Evolutionary conservation across 2,888 invertebrate genomes (phyloP).

Genomic region (Phyllotreta cruciferae): DNA sequence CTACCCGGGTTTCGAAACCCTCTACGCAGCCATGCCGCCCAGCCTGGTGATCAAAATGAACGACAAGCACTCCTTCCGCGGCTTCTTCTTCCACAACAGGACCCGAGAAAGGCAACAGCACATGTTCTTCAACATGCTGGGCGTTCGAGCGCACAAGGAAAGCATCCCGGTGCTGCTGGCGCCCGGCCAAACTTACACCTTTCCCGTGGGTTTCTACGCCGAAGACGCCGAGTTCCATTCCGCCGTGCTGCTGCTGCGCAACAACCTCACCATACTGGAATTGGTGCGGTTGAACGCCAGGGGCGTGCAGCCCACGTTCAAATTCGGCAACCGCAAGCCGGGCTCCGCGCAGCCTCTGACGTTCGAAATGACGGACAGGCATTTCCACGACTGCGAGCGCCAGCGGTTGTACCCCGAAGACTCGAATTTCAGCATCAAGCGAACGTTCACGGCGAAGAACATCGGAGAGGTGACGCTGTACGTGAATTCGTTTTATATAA

Average conservation of each 20-base stretch:
- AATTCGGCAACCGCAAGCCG: conserved; percentile 86
- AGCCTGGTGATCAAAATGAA: conserved; percentile 49
- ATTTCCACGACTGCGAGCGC: conserved; percentile 66
- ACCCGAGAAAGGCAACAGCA: conserved; percentile 30
- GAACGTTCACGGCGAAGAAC: conserved; percentile 86
- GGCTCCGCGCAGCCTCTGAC: conserved; percentile 77
- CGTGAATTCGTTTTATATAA: conserved; percentile 72
- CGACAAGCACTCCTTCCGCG: conserved; percentile 30
- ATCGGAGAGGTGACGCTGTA: conserved; percentile 88
- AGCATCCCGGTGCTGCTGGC: conserved; percentile 66
- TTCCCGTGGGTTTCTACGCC: conserved; percentile 63
- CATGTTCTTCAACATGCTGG: conserved; percentile 43
- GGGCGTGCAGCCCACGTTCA: conserved; percentile 86
- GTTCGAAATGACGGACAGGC: conserved; percentile 76
- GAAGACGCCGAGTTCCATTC: conserved; percentile 59
- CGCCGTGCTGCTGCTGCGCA: conserved; percentile 71
- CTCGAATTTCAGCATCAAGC: conserved; percentile 76
- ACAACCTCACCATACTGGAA: conserved; percentile 93
- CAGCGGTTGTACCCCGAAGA: conserved; percentile 53
- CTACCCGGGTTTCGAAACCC: conserved; percentile 69
- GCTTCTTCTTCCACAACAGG: conserved; percentile 44
- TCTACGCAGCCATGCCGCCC: conserved; percentile 63
- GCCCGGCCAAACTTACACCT: conserved; percentile 64
- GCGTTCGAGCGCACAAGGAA: conserved; percentile 58
- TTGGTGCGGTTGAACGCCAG: conserved; percentile 81